Percentiles rank a stretch among this genome's conserved stretches.
Conservation (phyloP, 2,797 vertebrate species). For the Eospalax fontanierii region DNA sequence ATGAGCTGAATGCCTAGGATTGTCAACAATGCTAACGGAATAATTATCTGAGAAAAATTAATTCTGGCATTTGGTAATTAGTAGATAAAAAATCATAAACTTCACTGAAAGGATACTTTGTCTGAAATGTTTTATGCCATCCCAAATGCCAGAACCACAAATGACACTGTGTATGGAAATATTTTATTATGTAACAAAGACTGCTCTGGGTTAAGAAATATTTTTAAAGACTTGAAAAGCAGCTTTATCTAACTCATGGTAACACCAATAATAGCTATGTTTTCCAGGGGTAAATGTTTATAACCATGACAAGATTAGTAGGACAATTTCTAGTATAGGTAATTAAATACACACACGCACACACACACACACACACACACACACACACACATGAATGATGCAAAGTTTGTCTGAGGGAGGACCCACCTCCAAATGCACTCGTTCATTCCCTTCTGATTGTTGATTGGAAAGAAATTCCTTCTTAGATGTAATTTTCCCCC, state of each 20-base stretch:
- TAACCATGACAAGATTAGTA: background rate
- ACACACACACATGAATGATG: no score
- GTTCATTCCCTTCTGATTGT: background rate
- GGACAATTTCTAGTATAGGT: background rate
- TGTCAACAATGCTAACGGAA: slow-evolving; percentile 86
- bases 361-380: no score
- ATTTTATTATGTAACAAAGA: slow-evolving; percentile 64
- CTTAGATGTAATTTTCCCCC: background rate
- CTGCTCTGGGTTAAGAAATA: background rate
- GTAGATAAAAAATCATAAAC: slow-evolving; percentile 85
- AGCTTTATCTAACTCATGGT: background rate
- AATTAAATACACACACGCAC: background rate
- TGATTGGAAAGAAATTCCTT: background rate
- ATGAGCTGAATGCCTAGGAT: slow-evolving; percentile 87
- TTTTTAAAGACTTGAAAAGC: slow-evolving; percentile 31
- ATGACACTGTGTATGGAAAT: slow-evolving; percentile 34
- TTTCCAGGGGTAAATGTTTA: slow-evolving; percentile 46
- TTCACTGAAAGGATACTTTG: slow-evolving; percentile 82
- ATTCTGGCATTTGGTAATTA: slow-evolving; percentile 89
- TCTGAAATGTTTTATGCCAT: slow-evolving; percentile 79
- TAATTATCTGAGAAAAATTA: slow-evolving; percentile 90
- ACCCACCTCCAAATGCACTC: background rate
- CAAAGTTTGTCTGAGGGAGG: background rate
- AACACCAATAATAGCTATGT: background rate
- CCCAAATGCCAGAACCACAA: slow-evolving; percentile 45